Conservation (phyloP, 2,888 invertebrate species). For the Harpagoxenus sublaevis region DNA sequence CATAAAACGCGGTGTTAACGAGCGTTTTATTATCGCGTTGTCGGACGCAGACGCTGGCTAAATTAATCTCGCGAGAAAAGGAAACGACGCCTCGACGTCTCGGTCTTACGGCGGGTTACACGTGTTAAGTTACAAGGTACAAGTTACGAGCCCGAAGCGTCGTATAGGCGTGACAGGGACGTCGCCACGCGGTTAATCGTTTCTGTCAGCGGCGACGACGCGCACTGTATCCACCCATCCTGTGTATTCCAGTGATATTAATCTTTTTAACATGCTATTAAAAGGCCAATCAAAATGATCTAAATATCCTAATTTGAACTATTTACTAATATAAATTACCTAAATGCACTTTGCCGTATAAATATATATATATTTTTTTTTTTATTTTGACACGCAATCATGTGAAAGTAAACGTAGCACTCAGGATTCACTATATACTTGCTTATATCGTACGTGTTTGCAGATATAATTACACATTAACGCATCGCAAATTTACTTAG, state of each 20-base stretch:
- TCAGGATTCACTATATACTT: not conserved
- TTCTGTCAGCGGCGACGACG: constrained; percentile 76
- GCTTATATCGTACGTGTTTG: not conserved
- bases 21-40: constrained; percentile 56
- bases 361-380: not conserved
- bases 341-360: not conserved
- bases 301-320: not conserved
- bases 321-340: not conserved
- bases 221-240: constrained; percentile 51
- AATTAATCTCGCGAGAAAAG: constrained; percentile 69
- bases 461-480: not conserved
- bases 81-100: constrained; percentile 45
- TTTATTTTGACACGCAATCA: not conserved
- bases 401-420: not conserved
- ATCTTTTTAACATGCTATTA: not conserved
- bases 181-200: constrained; percentile 80
- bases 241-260: not conserved
- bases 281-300: not conserved
- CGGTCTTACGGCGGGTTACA: constrained; percentile 68
- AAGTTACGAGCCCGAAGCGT: constrained; percentile 72
- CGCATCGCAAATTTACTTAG: not conserved
- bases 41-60: constrained; percentile 51
- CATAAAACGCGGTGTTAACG: constrained; percentile 54
- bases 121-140: constrained; percentile 77
- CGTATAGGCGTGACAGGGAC: constrained; percentile 75